These are phyloP conservation scores for Gyps fulvus DNA, from an alignment of 2,113 vertebrate species.

Conservation along the genomic window DNA sequence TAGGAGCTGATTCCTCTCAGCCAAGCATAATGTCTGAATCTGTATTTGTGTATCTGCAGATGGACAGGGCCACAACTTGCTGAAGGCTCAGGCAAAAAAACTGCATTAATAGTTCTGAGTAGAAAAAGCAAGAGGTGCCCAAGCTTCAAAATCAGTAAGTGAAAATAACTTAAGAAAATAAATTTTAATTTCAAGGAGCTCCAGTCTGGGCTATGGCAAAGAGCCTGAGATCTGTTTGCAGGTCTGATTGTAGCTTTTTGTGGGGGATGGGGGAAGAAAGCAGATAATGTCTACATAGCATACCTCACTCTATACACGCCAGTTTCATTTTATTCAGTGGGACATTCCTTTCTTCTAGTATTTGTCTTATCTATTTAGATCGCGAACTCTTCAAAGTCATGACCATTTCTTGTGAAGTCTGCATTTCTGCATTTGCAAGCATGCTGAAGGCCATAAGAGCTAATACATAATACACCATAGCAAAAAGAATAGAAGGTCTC, in stretches of 20 bases:
- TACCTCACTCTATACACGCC: neutral
- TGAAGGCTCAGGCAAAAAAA: neutral
- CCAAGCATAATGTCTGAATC: neutral
- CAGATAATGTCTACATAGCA: accelerated
- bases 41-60: neutral
- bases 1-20: neutral
- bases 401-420: neutral
- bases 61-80: neutral
- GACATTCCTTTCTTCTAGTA: neutral
- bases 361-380: neutral
- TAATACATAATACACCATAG: neutral
- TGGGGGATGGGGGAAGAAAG: neutral
- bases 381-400: neutral
- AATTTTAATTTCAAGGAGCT: neutral
- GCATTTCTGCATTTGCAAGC: neutral
- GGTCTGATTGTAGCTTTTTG: neutral
- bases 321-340: neutral
- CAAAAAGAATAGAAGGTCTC: neutral
- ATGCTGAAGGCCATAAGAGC: neutral
- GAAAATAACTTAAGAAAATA: neutral
- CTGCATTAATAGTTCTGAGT: neutral
- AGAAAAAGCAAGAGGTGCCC: neutral
- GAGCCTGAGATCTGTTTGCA: neutral
- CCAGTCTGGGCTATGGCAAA: neutral
- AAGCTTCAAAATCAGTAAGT: neutral